Evolutionary conservation across 2,888 invertebrate species (phyloP).

Genomic region (Aelia acuminata): DNA sequence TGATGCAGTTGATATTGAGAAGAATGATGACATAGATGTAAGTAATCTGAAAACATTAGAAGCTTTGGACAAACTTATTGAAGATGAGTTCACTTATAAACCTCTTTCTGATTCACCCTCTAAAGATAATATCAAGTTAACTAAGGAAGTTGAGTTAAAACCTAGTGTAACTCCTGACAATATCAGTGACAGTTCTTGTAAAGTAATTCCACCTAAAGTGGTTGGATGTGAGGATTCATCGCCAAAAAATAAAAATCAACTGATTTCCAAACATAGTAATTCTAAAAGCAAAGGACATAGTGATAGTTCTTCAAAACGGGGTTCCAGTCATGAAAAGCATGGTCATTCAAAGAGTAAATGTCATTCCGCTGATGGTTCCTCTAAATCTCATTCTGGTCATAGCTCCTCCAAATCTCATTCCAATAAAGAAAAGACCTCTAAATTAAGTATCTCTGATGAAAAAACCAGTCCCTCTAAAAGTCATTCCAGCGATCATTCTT

Average conservation of each 20-base stretch:
- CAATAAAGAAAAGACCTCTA: background rate
- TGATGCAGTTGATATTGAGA: background rate
- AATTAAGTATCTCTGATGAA: background rate
- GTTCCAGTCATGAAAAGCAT: slow-evolving; percentile 16
- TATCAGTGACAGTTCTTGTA: background rate
- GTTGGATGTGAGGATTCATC: background rate
- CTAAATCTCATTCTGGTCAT: background rate
- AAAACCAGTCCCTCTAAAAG: slow-evolving; percentile 9
- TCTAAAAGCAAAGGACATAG: slow-evolving; percentile 26
- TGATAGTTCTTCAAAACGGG: slow-evolving; percentile 33
- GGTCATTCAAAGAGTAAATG: slow-evolving; percentile 31
- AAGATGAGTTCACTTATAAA: slow-evolving; percentile 53
- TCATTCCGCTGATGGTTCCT: background rate
- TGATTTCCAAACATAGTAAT: slow-evolving; percentile 11
- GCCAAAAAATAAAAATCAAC: background rate
- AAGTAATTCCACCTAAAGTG: background rate
- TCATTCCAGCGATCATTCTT: slow-evolving; percentile 24
- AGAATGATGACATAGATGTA: background rate
- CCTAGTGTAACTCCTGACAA: background rate
- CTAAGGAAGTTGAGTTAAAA: background rate
- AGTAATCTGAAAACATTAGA: slow-evolving; percentile 18
- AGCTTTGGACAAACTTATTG: slow-evolving; percentile 43
- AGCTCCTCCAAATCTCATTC: background rate
- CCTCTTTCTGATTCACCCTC: background rate
- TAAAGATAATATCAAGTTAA: background rate